Evolutionary conservation across 2,113 vertebrate species (phyloP), one percentile per base, ranked within the genome.

Genomic region (Toxotes chatareus): DNA sequence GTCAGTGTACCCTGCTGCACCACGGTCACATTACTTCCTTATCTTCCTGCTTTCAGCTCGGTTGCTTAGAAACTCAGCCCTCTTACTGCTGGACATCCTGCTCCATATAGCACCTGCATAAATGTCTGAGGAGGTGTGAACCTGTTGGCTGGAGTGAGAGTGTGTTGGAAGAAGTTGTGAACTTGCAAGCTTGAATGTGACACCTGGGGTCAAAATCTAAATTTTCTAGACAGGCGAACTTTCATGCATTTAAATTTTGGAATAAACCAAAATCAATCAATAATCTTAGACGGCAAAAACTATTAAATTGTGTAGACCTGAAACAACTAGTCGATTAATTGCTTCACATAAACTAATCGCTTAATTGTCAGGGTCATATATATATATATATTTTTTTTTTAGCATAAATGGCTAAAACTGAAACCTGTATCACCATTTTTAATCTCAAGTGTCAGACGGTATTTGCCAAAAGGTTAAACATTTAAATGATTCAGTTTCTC

Each of bases 41-140:
- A 64, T 87, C 67, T 68, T 61, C 78, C 61, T 23, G 67, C 70
- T 75, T 62, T 81, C 81, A 82, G n/a, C 67, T 36, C 38, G 21
- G 92, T 89, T 87, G 88, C 90, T 49, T 68, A 44, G 89, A 86
- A 88, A 93, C 77, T 5, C 51, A 13, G 49, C 13, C 34, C 61
- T 81, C 79, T 79, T 44, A n/a, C 60, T 72, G 79, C 65, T 21
- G 73, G 36, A 7, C 56, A 51, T 69, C 36, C 60, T 49, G 42
- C 55, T 42, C 75, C 57, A 76, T 59, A n/a, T 44, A 81, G 75
- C 70, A 69, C 42, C 38, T 46, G 74, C 13, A 69, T 63, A 64
- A 79, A 62, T 86, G 77, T 87, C 23, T 68, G 66, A 65, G 36
- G 51, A 74, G 14, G 36, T 49, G 14, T 9, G 31, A 16, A 44